A percentile compares a stretch with the other conserved stretches of the same genome.
phyloP scores from a whole-genome alignment of 2,888 invertebrate species.

The Drosophila nr. perissopoda region DNA sequence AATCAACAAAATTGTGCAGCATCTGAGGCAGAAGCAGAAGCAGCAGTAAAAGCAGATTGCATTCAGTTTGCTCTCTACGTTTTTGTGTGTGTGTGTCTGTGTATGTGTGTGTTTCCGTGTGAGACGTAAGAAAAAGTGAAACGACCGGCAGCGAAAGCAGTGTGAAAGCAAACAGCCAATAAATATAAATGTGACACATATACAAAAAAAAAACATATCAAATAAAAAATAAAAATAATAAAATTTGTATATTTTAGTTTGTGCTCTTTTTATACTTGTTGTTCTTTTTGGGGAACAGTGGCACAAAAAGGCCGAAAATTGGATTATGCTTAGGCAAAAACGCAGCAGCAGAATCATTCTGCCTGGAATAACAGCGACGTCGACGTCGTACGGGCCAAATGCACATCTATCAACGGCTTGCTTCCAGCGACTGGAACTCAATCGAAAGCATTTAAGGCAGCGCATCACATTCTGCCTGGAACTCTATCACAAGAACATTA shows the following conservation, averaged over 20 bases:
- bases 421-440: slow-evolving; percentile 54
- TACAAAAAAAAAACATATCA: slow-evolving; percentile 20
- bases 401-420: slow-evolving; percentile 3
- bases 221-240: not conserved
- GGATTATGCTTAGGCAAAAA: slow-evolving; percentile 82
- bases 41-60: slow-evolving; percentile 50
- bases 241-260: slow-evolving; percentile 18
- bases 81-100: slow-evolving; percentile 33
- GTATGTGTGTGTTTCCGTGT: slow-evolving; percentile 28
- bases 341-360: slow-evolving; percentile 57
- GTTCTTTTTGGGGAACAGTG: slow-evolving; percentile 3
- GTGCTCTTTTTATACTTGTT: not conserved
- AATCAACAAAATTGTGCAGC: slow-evolving; percentile 27
- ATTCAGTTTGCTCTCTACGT: slow-evolving; percentile 64
- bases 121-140: slow-evolving; percentile 65
- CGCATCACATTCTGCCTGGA: slow-evolving; percentile 72
- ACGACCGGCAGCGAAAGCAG: slow-evolving; percentile 78
- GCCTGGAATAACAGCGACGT: slow-evolving; percentile 10
- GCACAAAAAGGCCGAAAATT: slow-evolving; percentile 60
- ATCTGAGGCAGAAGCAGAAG: slow-evolving; percentile 36
- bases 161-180: slow-evolving; percentile 62
- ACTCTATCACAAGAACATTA: slow-evolving; percentile 77
- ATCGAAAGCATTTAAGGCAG: slow-evolving; percentile 65
- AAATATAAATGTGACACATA: slow-evolving; percentile 35
- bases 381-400: not conserved